These are phyloP conservation scores for Mormyrus lacerda DNA, from an alignment of 2,113 vertebrate species.

Conservation along the genomic window DNA sequence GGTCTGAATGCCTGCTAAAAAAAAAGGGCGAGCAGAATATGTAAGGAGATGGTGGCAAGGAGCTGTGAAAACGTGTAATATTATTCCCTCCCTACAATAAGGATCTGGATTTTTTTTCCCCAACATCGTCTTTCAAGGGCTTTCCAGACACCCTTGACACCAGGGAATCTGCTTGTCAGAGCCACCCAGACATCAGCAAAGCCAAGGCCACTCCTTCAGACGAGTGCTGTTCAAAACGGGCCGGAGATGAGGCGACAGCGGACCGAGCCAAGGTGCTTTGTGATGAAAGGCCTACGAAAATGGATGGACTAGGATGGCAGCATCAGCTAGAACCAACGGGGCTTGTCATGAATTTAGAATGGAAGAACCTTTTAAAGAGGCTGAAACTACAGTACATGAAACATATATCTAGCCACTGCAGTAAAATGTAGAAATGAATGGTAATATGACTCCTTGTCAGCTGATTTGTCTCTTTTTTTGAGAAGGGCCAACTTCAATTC, in stretches of 20 bases:
- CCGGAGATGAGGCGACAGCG: neutral
- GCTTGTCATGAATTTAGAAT: neutral
- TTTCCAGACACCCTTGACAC: neutral
- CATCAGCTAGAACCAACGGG: neutral
- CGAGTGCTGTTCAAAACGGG: neutral
- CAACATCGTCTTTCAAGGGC: neutral
- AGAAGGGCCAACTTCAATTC: neutral
- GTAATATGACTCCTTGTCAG: neutral
- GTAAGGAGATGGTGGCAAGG: neutral
- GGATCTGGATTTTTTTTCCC: neutral
- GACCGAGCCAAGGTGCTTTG: neutral
- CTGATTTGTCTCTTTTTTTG: neutral
- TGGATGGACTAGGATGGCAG: neutral
- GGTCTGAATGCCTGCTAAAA: neutral
- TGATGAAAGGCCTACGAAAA: neutral
- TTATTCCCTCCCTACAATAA: neutral
- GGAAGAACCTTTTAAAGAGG: neutral
- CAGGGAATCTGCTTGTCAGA: neutral
- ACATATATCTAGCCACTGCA: neutral
- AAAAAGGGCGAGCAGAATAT: neutral
- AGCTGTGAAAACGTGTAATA: neutral
- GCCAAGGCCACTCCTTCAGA: neutral
- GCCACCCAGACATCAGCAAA: neutral
- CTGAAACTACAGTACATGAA: neutral
- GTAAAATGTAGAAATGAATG: neutral